These are phyloP conservation scores for Heteropelma amictum DNA, from an alignment of 2,888 invertebrate genomes.

Conservation along the genomic window DNA sequence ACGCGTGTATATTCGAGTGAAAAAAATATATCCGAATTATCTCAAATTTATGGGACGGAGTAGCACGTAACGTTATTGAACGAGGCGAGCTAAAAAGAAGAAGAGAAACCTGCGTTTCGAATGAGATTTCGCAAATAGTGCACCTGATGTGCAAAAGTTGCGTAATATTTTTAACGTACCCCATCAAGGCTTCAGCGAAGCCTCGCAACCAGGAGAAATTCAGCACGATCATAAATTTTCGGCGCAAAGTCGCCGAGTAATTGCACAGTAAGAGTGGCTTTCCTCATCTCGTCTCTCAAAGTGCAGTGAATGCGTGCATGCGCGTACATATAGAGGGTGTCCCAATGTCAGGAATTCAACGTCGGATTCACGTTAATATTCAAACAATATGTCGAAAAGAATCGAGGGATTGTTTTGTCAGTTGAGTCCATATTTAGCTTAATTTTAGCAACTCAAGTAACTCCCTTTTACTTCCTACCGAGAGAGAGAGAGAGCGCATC, in stretches of 20 bases:
- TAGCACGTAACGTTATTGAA: conserved; percentile 2
- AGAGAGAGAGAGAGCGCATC: conserved; percentile 17
- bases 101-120: not conserved
- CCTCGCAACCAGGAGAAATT: conserved; percentile 9
- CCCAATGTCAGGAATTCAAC: no score
- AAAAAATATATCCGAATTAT: not conserved
- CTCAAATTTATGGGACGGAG: not conserved
- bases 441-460: no score
- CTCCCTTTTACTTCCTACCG: conserved; percentile 45
- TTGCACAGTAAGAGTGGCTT: conserved; percentile 35
- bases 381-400: no score
- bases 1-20: no score
- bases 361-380: no score
- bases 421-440: no score
- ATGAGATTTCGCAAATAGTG: conserved; percentile 3
- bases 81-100: not conserved
- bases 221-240: conserved; percentile 43
- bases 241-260: conserved; percentile 34
- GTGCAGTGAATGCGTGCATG: not conserved
- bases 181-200: conserved; percentile 8
- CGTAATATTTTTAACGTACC: conserved; percentile 20
- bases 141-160: conserved; percentile 28
- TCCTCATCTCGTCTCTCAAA: not conserved
- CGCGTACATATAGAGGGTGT: not conserved
- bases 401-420: no score